A percentile compares a stretch with the other conserved stretches of the same genome.
Evolutionary conservation across 2,113 vertebrate genomes (phyloP).

Genomic region (Pelobates fuscus): DNA sequence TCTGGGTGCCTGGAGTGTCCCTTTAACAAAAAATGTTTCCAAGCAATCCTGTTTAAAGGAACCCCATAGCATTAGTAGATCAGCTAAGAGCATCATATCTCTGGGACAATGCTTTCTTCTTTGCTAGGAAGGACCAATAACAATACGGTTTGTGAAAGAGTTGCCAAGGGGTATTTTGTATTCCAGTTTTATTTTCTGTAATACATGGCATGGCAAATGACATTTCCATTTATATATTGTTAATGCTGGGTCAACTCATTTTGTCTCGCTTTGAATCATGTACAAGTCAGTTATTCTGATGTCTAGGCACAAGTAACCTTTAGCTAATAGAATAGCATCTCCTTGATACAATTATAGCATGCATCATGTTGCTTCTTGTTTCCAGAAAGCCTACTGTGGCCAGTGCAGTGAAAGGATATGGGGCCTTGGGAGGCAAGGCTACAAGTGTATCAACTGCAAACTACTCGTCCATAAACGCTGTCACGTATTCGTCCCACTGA

Average conservation of each 20-base stretch:
- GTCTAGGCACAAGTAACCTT: conserved; percentile 10
- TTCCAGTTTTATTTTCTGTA: conserved; percentile 1
- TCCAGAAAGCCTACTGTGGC: conserved; percentile 91
- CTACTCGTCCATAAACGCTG: conserved; percentile 98
- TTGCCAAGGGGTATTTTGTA: conserved; percentile 6
- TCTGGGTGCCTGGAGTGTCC: no score
- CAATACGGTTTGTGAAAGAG: background rate
- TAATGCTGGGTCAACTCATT: background rate
- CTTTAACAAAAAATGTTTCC: no score
- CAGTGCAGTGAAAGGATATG: conserved; percentile 98
- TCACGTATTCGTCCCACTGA: conserved; percentile 90
- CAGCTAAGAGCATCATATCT: no score
- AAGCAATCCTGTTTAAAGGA: no score
- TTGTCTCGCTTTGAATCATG: background rate
- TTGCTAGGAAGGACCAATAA: background rate
- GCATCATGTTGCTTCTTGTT: fast-evolving
- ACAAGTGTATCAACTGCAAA: conserved; percentile 98
- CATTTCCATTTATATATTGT: background rate
- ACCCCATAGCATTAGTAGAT: no score
- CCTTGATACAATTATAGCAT: background rate
- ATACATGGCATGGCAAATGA: background rate
- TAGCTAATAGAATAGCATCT: conserved; percentile 5
- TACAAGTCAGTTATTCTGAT: background rate
- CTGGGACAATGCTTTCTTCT: background rate
- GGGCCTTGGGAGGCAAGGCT: conserved; percentile 93